phyloP scores from a whole-genome alignment of 2,113 vertebrate species.

The Centropristis striata region DNA sequence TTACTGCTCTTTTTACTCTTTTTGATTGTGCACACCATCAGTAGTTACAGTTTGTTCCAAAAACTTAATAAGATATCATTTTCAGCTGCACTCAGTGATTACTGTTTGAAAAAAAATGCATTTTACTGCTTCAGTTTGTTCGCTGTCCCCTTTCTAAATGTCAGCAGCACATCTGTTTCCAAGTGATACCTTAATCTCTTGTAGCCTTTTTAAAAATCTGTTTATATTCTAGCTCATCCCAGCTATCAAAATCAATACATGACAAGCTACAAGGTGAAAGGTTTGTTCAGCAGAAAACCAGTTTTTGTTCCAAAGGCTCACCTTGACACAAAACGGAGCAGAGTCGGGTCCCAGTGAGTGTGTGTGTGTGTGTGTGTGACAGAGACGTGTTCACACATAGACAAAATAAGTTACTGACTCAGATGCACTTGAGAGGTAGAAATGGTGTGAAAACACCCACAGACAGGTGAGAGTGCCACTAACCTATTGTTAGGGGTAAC shows the following conservation, averaged over 20 bases:
- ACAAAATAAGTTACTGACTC: background rate
- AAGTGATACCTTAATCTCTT: background rate
- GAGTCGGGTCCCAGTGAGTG: background rate
- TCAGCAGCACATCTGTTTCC: background rate
- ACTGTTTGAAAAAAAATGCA: background rate
- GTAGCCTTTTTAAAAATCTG: background rate
- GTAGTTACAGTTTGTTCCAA: background rate
- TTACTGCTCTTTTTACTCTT: too few species aligned
- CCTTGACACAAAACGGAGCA: background rate
- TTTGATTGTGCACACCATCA: background rate
- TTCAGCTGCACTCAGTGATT: background rate
- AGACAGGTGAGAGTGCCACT: conserved; percentile 4
- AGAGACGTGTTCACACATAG: background rate
- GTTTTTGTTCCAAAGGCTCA: background rate
- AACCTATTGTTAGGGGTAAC: conserved; percentile 7
- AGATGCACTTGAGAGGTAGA: background rate
- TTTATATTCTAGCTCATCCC: background rate
- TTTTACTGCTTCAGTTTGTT: conserved; percentile 14
- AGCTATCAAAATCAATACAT: background rate
- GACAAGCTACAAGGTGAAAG: background rate
- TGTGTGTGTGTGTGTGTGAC: conserved; percentile 1
- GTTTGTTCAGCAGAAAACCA: background rate
- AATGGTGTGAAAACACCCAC: conserved; percentile 9
- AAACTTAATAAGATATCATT: background rate
- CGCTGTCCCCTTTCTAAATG: conserved; percentile 15